Base-by-base conservation (phyloP, 2,113 vertebrate species). In the Tretioscincus oriximinensis region DNA sequence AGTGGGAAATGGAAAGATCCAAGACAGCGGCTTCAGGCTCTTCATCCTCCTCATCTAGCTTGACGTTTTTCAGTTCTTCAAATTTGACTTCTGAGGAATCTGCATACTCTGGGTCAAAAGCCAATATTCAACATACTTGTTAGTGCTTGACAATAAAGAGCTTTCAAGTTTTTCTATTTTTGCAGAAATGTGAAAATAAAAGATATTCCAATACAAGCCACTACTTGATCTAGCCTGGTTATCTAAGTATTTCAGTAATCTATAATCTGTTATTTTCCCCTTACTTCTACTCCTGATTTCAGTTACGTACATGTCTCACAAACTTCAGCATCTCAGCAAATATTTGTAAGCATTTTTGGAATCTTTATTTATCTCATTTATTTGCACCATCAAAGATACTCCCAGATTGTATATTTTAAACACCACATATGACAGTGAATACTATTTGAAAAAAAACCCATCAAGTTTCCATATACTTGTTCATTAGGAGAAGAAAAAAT, bases 11-110 rank as follows among this genome's bases (percentile, higher is more conserved):
- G 2, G 93, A 96, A 65, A 95, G 94, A 90, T 96, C 95, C 88
- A 96, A 68, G 3, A 72, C 95, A 73, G 94, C 92, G 63, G 88
- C 81, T 80, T 95, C 94, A 49, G 88, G 81, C 16, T 90, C 88
- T 1, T 95, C 90, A 1, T 95, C 94, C 4, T 92, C 92, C 18
- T 92, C 92, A 75, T 92, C 93, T 12, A 93, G 88, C 66, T 95
- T 95, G 74, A 95, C 94, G 0, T 91, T 93, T 88, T 96, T 96
- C 74, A 96, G 84, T 82, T 95, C 95, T 94, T 96, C 95, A 85
- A 94, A 94, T 83, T 83, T 95, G 54, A 92, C 87, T 20, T 93
- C 93, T 0, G 91, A 88, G 24, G 91, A 89, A 81, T 92, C 93
- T 51, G 86, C 74, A 69, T 4, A 76, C 92, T 93, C 94, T 95